Percentiles rank a stretch among this genome's conserved stretches.
Evolutionary conservation across 2,888 invertebrate species (phyloP).

Genomic region (Apoda limacodes): DNA sequence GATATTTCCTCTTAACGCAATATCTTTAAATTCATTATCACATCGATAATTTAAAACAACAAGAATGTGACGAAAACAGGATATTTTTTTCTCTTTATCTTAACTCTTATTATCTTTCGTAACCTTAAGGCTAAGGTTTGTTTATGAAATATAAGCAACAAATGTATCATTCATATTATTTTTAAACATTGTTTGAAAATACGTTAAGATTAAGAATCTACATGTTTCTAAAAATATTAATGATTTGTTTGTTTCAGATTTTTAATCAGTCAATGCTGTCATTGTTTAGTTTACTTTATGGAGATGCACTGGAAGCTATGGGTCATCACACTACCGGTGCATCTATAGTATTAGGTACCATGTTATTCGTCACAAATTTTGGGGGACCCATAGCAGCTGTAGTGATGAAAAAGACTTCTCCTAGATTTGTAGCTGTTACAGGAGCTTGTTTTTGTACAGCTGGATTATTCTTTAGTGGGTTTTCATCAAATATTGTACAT

Average conservation of each 20-base stretch:
- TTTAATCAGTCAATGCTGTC: constrained; percentile 79
- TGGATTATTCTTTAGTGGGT: constrained; percentile 59
- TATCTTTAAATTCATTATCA: no score
- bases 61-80: no score
- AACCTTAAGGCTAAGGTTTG: no score
- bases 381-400: constrained; percentile 79
- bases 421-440: constrained; percentile 50
- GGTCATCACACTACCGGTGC: constrained; percentile 75
- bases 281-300: constrained; percentile 77
- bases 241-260: constrained; percentile 55
- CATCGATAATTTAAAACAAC: no score
- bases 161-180: no score
- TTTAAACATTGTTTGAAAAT: no score
- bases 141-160: no score
- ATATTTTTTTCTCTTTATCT: no score
- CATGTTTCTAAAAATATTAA: no score
- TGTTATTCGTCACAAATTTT: constrained; percentile 74
- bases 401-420: constrained; percentile 62
- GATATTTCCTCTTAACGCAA: no score
- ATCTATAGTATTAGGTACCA: constrained; percentile 75
- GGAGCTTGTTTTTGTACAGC: constrained; percentile 48
- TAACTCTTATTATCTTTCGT: no score
- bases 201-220: no score
- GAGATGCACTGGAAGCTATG: constrained; percentile 72
- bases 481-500: constrained; percentile 52